These are phyloP conservation scores for Rhynchomys soricoides DNA, from an alignment of 2,113 vertebrate genomes.

Conservation along the genomic window DNA sequence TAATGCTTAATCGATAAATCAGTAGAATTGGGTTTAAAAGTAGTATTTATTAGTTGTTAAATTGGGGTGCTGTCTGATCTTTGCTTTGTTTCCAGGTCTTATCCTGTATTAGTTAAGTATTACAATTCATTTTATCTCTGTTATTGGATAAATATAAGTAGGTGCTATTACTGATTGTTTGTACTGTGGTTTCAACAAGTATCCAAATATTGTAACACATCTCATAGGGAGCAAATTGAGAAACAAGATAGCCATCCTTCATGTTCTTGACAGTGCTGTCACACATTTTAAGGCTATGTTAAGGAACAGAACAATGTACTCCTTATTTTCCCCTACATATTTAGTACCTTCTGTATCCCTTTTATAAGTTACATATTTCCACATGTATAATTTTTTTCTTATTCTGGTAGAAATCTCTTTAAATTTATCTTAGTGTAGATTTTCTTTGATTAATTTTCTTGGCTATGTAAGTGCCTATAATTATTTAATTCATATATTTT, in stretches of 20 bases:
- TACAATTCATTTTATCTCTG: neutral
- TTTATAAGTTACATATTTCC: neutral
- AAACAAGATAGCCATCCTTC: rapidly evolving
- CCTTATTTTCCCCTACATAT: neutral
- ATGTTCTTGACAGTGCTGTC: neutral
- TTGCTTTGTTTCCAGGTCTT: neutral
- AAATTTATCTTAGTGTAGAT: neutral
- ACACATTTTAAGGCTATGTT: neutral
- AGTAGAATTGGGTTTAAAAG: neutral
- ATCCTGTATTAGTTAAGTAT: neutral
- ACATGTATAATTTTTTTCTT: neutral
- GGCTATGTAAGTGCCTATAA: neutral
- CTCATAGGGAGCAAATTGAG: neutral
- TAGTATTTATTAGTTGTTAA: neutral
- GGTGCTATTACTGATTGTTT: neutral
- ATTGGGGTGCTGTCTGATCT: neutral
- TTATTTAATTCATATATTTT: neutral
- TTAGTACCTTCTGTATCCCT: neutral
- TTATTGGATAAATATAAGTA: neutral
- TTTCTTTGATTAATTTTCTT: neutral
- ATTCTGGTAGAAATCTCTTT: neutral
- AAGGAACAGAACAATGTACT: neutral
- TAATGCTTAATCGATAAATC: conserved; percentile 8
- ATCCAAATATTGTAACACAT: neutral
- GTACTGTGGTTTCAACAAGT: neutral